These are phyloP conservation scores for Pseudobourletiella spinata DNA, from an alignment of 1,140 invertebrate species.

Conservation along the genomic window DNA sequence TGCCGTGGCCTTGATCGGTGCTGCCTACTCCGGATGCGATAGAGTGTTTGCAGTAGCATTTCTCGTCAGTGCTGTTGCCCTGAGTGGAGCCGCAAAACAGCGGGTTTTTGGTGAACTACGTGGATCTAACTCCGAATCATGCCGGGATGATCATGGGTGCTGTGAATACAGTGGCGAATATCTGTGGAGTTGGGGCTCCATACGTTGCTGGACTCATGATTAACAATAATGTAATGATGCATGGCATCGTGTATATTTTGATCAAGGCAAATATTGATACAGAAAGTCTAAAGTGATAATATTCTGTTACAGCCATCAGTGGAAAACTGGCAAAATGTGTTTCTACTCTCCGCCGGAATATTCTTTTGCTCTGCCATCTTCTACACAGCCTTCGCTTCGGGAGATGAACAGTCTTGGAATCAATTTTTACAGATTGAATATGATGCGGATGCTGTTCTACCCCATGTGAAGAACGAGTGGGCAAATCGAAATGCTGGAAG, in stretches of 20 bases:
- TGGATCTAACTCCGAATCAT: constrained; percentile 66
- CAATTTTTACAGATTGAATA: too few relatives aligned
- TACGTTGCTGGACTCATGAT: constrained; percentile 10
- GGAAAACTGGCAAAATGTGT: constrained; percentile 75
- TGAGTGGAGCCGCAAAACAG: constrained; percentile 52
- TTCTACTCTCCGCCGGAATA: constrained; percentile 69
- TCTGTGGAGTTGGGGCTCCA: constrained; percentile 10
- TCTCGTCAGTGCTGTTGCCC: constrained; percentile 58
- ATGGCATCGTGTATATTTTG: background rate
- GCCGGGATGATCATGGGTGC: constrained; percentile 51
- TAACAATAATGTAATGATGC: constrained; percentile 20
- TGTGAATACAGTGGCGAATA: constrained; percentile 43
- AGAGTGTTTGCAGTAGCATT: constrained; percentile 57
- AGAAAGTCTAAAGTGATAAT: background rate
- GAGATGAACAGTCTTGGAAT: constrained; percentile 55
- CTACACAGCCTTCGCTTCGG: constrained; percentile 68
- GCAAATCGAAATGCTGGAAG: too few relatives aligned
- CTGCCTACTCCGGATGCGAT: constrained; percentile 67
- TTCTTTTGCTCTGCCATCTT: constrained; percentile 65
- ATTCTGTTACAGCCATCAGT: constrained; percentile 56
- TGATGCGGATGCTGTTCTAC: too few relatives aligned
- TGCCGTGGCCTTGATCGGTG: constrained; percentile 60
- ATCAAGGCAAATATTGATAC: background rate
- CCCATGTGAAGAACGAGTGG: too few relatives aligned
- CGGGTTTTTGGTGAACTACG: constrained; percentile 49